Percentiles rank a stretch among this genome's conserved stretches.
These are phyloP conservation scores for Mycogona germanica DNA, from an alignment of 2,888 invertebrate genomes.

Conservation along the genomic window DNA sequence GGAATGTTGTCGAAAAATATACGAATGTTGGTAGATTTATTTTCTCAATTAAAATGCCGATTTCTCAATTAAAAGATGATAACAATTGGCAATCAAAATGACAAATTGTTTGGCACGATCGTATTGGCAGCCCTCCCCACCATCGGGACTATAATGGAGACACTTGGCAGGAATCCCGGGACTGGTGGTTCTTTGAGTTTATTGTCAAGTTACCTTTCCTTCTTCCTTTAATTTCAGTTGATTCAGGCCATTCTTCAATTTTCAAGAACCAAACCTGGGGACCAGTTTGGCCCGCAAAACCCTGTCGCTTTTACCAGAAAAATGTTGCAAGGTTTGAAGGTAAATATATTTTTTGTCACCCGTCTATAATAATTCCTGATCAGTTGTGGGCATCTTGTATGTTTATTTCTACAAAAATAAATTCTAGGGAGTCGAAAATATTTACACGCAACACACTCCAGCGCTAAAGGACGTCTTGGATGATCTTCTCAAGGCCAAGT, in stretches of 20 bases:
- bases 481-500: constrained; percentile 74
- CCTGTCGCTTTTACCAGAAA: constrained; percentile 83
- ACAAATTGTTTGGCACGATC: too few relatives aligned
- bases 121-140: too few relatives aligned
- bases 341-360: constrained; percentile 35
- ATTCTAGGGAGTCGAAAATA: constrained; percentile 90
- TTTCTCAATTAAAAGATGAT: not conserved
- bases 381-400: constrained; percentile 17
- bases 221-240: too few relatives aligned
- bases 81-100: not conserved
- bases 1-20: constrained; percentile 51
- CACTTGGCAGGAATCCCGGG: not conserved
- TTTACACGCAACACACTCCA: constrained; percentile 98
- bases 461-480: constrained; percentile 77
- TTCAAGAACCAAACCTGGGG: constrained; percentile 59
- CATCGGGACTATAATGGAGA: too few relatives aligned
- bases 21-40: constrained; percentile 30
- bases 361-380: constrained; percentile 18
- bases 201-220: too few relatives aligned
- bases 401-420: not conserved
- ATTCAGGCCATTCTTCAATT: constrained; percentile 62
- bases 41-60: too few relatives aligned
- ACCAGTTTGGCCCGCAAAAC: constrained; percentile 70
- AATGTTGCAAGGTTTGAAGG: constrained; percentile 56
- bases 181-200: not conserved